Evolutionary conservation across 2,888 invertebrate species (phyloP).

Genomic region (Agonopterix alstromeriana): DNA sequence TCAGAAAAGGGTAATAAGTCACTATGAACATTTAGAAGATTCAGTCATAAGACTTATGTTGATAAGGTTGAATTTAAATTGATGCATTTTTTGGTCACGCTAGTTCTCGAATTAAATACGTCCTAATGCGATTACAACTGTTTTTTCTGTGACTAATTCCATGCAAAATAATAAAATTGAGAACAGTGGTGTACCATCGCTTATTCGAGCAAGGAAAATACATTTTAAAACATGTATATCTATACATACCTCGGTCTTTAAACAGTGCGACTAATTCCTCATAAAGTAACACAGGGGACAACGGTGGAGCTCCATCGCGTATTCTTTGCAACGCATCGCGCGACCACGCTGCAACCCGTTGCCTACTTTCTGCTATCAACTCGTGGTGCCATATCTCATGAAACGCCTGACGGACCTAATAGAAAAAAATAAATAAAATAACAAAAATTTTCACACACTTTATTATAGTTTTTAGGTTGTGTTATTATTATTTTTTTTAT

Average conservation of each 20-base stretch:
- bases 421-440: neutral
- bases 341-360: conserved; percentile 44
- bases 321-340: conserved; percentile 47
- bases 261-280: conserved; percentile 55
- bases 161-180: conserved; percentile 52
- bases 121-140: too few relatives aligned
- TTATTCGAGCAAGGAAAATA: conserved; percentile 21
- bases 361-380: conserved; percentile 48
- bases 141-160: too few relatives aligned
- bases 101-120: too few relatives aligned
- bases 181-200: conserved; percentile 55
- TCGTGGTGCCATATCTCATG: conserved; percentile 59
- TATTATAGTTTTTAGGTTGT: too few relatives aligned
- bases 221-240: too few relatives aligned
- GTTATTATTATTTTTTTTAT: too few relatives aligned
- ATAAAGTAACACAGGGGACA: conserved; percentile 56
- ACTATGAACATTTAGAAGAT: too few relatives aligned
- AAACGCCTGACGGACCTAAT: conserved; percentile 46
- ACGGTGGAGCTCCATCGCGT: conserved; percentile 52
- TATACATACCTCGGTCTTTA: conserved; percentile 50
- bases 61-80: too few relatives aligned
- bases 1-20: too few relatives aligned
- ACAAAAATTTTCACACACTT: too few relatives aligned
- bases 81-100: too few relatives aligned
- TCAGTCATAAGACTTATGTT: too few relatives aligned